Evolutionary conservation across 2,888 invertebrate genomes (phyloP).

Genomic region (Hirtodrosophila confusa): DNA sequence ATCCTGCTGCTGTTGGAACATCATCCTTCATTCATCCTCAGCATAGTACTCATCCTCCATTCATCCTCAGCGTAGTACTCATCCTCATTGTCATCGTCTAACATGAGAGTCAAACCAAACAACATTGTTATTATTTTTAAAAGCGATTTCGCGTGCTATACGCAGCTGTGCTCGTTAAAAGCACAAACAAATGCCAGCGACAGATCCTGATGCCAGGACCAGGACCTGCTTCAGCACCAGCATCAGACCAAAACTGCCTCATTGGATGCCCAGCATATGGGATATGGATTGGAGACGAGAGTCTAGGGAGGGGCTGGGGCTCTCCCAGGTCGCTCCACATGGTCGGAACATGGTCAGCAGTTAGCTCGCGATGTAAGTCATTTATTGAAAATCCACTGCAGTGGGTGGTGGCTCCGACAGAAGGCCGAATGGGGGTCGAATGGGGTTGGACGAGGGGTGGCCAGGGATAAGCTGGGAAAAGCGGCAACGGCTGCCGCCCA

Average conservation of each 20-base stretch:
- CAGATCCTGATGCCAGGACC: conserved; percentile 7
- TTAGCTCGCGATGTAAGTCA: conserved; percentile 68
- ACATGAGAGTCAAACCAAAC: conserved; percentile 10
- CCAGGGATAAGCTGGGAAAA: conserved; percentile 1
- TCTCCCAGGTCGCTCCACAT: conserved; percentile 8
- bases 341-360: conserved; percentile 39
- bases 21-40: not conserved
- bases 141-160: conserved; percentile 63
- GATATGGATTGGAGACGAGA: too few species aligned
- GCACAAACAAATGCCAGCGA: conserved; percentile 52
- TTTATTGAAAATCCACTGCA: conserved; percentile 71
- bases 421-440: not conserved
- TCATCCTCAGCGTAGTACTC: too few species aligned
- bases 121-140: conserved; percentile 72
- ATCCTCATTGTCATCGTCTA: conserved; percentile 5
- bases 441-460: not conserved
- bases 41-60: not conserved
- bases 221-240: conserved; percentile 15
- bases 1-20: not conserved
- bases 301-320: too few species aligned
- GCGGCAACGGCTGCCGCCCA: conserved; percentile 34
- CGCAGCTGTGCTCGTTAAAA: conserved; percentile 75
- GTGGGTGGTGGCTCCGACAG: not conserved
- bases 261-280: conserved; percentile 1
- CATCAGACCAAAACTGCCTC: conserved; percentile 5